These are phyloP conservation scores for Agapornis canus DNA, from an alignment of 2,797 vertebrate genomes.

Conservation along the genomic window DNA sequence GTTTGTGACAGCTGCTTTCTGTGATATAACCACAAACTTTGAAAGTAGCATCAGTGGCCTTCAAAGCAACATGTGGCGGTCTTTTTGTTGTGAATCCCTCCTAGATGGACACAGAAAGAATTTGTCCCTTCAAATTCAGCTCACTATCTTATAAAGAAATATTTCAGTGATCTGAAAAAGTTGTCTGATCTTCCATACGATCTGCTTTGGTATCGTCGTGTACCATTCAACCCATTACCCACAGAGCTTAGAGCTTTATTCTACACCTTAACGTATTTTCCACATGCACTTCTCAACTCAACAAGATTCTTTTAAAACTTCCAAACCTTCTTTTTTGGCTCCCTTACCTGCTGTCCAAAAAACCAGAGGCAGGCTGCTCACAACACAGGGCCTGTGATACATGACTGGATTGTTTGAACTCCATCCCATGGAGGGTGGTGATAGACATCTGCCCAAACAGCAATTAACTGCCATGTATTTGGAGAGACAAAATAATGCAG, in stretches of 20 bases:
- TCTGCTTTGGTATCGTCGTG: background rate
- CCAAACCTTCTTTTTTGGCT: background rate
- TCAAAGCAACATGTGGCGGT: background rate
- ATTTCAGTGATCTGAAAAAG: background rate
- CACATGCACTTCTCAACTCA: background rate
- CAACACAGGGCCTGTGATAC: background rate
- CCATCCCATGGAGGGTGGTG: background rate
- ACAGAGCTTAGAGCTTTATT: background rate
- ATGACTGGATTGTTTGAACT: background rate
- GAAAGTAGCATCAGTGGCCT: background rate
- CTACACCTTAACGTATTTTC: background rate
- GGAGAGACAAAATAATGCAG: background rate
- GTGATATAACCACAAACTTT: background rate
- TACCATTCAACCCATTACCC: background rate
- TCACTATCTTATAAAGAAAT: background rate
- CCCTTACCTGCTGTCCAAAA: background rate
- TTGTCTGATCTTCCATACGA: background rate
- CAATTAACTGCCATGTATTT: slow-evolving; percentile 1
- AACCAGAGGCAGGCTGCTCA: background rate
- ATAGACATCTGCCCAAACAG: slow-evolving; percentile 30
- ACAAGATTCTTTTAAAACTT: background rate
- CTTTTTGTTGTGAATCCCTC: background rate
- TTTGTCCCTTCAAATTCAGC: background rate
- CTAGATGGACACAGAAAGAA: background rate
- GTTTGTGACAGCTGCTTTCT: background rate